Evolutionary conservation across 2,888 invertebrate species (phyloP).

Genomic region (Tridacna crocea): DNA sequence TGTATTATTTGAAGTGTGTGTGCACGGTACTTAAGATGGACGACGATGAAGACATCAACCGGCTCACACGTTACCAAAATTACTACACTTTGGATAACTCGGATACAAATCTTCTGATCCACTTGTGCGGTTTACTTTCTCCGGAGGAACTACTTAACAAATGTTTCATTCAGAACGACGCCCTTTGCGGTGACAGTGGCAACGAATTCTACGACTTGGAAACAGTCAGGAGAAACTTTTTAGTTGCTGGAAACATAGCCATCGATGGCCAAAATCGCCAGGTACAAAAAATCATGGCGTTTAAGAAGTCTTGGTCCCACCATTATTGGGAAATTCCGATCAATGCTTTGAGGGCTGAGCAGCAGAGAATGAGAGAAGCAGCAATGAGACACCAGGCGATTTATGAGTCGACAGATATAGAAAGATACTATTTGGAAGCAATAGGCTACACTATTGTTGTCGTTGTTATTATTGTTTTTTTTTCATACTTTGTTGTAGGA

Average conservation of each 20-base stretch:
- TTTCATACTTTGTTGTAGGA: too few species aligned
- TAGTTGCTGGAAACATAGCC: constrained; percentile 52
- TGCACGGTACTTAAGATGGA: constrained; percentile 48
- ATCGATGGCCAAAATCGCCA: constrained; percentile 52
- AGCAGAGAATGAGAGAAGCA: constrained; percentile 25
- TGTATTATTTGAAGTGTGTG: constrained; percentile 59
- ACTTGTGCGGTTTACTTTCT: constrained; percentile 42
- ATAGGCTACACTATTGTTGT: too few species aligned
- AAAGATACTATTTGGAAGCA: too few species aligned
- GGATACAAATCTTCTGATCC: constrained; percentile 48
- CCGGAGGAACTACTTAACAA: constrained; percentile 50
- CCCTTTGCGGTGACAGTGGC: constrained; percentile 37
- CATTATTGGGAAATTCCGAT: constrained; percentile 45
- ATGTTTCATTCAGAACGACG: constrained; percentile 55
- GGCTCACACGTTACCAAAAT: constrained; percentile 46
- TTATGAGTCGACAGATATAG: too few species aligned
- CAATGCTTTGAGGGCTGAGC: constrained; percentile 28
- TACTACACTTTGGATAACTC: constrained; percentile 30
- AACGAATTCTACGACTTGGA: constrained; percentile 55
- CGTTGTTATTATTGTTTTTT: too few species aligned
- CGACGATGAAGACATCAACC: constrained; percentile 38
- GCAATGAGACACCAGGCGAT: constrained; percentile 14
- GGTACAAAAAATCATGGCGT: constrained; percentile 58
- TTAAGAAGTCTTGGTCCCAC: constrained; percentile 52
- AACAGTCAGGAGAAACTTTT: constrained; percentile 38